These are phyloP conservation scores for Cryptotermes secundus DNA, from an alignment of 1,140 invertebrate genomes.

Conservation along the genomic window DNA sequence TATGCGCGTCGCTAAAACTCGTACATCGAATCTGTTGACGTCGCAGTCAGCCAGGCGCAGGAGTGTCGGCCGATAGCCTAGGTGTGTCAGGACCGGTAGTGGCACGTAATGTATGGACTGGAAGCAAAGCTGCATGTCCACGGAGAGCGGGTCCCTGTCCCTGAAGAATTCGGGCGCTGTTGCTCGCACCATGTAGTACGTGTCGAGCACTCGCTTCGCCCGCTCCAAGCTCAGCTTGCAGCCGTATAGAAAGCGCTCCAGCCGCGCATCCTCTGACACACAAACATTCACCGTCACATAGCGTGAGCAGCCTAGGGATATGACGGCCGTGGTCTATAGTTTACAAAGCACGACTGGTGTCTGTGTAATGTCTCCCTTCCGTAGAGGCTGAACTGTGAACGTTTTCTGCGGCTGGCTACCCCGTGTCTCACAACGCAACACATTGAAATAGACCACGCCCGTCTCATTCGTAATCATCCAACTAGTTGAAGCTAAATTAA, in stretches of 20 bases:
- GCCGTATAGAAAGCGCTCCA: slow-evolving; percentile 53
- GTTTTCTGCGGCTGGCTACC: no score
- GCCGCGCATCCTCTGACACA: slow-evolving; percentile 49
- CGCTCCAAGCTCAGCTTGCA: slow-evolving; percentile 56
- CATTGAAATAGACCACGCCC: no score
- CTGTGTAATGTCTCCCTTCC: no score
- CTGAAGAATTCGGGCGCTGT: slow-evolving; percentile 53
- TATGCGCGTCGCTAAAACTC: slow-evolving; percentile 46
- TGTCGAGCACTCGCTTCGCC: slow-evolving; percentile 53
- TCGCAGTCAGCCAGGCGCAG: slow-evolving; percentile 49
- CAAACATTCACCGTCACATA: not conserved
- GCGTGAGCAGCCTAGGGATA: no score
- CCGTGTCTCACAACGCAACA: no score
- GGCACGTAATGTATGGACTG: slow-evolving; percentile 46
- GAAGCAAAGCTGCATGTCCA: slow-evolving; percentile 48
- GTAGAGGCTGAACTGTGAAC: no score
- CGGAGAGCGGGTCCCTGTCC: slow-evolving; percentile 46
- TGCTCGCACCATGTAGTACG: slow-evolving; percentile 50
- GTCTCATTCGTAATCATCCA: no score
- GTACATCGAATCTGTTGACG: slow-evolving; percentile 42
- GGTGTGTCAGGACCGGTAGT: slow-evolving; percentile 48
- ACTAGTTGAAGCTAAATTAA: no score
- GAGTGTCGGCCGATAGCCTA: slow-evolving; percentile 50
- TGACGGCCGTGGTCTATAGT: no score
- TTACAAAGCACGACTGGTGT: no score